phyloP scores from a whole-genome alignment of 1,140 invertebrate species.

The Lethrus apterus region DNA sequence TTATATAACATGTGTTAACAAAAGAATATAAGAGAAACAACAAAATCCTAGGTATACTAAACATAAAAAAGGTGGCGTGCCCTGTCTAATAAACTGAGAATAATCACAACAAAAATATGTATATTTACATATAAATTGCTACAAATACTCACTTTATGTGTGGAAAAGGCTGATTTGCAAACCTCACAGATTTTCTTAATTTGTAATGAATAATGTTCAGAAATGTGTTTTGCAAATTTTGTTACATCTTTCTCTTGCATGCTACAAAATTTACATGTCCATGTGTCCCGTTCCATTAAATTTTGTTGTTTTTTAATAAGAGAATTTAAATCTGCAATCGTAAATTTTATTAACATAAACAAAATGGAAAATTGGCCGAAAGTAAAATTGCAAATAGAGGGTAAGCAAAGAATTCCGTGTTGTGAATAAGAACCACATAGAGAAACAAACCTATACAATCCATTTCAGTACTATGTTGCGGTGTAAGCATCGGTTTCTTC shows the following conservation, averaged over 20 bases:
- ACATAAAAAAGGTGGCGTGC: no score
- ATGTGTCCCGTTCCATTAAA: slow-evolving; percentile 30
- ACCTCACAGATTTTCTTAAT: slow-evolving; percentile 29
- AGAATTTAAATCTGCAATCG: slow-evolving; percentile 26
- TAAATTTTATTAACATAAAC: no score
- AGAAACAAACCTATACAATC: no score
- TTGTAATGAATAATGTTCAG: slow-evolving; percentile 33
- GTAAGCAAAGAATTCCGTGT: no score
- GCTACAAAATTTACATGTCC: slow-evolving; percentile 41
- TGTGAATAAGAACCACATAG: no score
- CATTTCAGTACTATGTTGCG: slow-evolving; percentile 4
- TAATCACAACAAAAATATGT: no score
- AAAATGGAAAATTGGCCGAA: no score
- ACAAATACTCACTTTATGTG: slow-evolving; percentile 27
- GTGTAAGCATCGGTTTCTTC: slow-evolving; percentile 33
- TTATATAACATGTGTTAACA: no score
- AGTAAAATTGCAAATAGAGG: no score
- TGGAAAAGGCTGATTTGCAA: slow-evolving; percentile 30
- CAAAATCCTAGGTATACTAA: background rate
- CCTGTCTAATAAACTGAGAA: no score
- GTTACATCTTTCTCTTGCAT: slow-evolving; percentile 30
- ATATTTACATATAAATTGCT: no score
- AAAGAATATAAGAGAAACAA: no score
- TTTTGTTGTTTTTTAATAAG: slow-evolving; percentile 35
- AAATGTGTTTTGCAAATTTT: slow-evolving; percentile 37